Percentiles rank a stretch among this genome's conserved stretches.
phyloP scores from a whole-genome alignment of 2,113 vertebrate species.

The Smithornis capensis region DNA sequence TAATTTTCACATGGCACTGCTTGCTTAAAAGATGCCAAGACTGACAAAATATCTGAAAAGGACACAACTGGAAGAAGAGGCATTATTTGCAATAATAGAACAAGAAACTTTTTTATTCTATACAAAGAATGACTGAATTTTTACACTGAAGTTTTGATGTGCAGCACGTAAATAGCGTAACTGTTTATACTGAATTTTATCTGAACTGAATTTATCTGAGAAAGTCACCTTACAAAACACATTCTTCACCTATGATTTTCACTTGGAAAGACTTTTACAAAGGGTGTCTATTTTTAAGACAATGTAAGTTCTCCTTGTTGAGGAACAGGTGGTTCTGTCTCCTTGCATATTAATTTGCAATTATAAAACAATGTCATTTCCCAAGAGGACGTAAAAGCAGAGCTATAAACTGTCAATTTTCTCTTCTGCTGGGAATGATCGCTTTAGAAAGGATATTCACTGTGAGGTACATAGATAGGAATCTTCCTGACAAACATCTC shows the following conservation, averaged over 20 bases:
- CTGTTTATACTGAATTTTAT: neutral
- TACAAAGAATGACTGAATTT: slow-evolving; percentile 51
- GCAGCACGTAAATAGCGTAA: neutral
- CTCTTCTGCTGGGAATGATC: slow-evolving; percentile 19
- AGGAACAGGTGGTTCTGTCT: slow-evolving; percentile 29
- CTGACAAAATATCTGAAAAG: slow-evolving; percentile 18
- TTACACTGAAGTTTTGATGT: slow-evolving; percentile 39
- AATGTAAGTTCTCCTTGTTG: neutral
- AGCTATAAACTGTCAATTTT: slow-evolving; percentile 14
- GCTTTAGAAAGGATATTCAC: neutral
- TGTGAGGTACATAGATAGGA: neutral
- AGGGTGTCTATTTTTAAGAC: slow-evolving; percentile 29
- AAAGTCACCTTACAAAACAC: neutral
- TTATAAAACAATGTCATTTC: slow-evolving; percentile 33
- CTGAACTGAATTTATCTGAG: neutral
- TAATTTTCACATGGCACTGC: neutral
- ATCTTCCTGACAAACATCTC: slow-evolving; percentile 17
- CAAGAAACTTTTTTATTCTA: slow-evolving; percentile 59
- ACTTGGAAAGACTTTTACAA: slow-evolving; percentile 20
- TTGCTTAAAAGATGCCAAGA: neutral
- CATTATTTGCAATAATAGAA: slow-evolving; percentile 27
- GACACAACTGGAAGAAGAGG: slow-evolving; percentile 49
- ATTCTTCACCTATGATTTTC: neutral
- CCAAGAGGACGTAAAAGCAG: slow-evolving; percentile 20
- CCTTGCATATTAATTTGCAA: slow-evolving; percentile 39